phyloP scores from a whole-genome alignment of 2,797 vertebrate genomes.

The Momotus momota region DNA sequence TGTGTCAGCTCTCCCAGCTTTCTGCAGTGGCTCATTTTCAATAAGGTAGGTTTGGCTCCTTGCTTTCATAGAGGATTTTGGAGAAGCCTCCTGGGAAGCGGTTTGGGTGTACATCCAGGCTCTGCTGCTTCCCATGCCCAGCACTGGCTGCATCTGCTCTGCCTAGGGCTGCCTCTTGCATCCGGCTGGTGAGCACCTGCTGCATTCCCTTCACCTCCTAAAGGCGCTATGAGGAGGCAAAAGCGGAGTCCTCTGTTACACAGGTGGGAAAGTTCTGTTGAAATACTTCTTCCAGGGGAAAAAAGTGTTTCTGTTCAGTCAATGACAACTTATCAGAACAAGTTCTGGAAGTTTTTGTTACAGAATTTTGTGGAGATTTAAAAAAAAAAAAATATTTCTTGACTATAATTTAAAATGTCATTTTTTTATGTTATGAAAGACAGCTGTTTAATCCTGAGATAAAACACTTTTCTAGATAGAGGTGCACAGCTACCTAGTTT shows the following conservation, averaged over 20 bases:
- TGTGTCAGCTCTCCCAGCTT: background rate
- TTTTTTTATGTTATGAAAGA: background rate
- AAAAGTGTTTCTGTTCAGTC: background rate
- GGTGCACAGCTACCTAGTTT: background rate
- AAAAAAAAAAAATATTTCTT: background rate
- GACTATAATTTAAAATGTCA: background rate
- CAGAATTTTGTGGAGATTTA: background rate
- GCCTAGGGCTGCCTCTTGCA: background rate
- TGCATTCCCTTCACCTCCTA: fast-evolving
- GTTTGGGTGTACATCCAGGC: too few relatives aligned
- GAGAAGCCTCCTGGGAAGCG: background rate
- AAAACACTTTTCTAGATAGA: background rate
- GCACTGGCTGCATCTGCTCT: background rate
- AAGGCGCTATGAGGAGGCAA: fast-evolving
- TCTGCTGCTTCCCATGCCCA: background rate
- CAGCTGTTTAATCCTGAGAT: background rate
- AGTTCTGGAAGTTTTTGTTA: background rate
- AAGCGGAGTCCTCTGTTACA: background rate
- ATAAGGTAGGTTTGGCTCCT: background rate
- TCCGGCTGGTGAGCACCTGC: fast-evolving
- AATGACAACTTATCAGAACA: background rate
- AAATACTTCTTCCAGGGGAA: background rate
- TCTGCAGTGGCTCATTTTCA: background rate
- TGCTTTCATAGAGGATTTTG: background rate
- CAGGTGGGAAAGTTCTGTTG: background rate